A percentile compares a stretch with the other conserved stretches of the same genome.
These are phyloP conservation scores for Bombus fervidus DNA, from an alignment of 1,140 invertebrate genomes.

Conservation along the genomic window DNA sequence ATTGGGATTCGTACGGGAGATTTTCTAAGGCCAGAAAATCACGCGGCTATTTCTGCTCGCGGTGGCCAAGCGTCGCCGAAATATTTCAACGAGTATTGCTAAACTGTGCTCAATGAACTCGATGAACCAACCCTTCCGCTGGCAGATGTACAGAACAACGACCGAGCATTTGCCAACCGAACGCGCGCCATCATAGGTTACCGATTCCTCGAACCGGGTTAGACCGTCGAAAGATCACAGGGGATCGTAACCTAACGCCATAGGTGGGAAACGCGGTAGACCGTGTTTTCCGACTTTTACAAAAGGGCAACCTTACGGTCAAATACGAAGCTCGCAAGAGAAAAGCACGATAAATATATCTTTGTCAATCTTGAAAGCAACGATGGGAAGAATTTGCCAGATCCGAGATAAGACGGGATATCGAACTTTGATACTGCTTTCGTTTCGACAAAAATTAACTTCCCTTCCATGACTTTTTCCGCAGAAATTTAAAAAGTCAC, in stretches of 20 bases:
- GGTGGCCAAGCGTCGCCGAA: slow-evolving; percentile 4
- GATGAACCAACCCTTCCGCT: slow-evolving; percentile 26
- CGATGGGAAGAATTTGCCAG: too few species aligned
- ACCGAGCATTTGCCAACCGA: slow-evolving; percentile 28
- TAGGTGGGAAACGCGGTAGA: too few species aligned
- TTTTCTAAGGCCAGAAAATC: slow-evolving; percentile 31
- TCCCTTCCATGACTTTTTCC: too few species aligned
- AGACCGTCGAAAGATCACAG: slow-evolving; percentile 5
- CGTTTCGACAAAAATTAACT: too few species aligned
- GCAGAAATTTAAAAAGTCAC: too few species aligned
- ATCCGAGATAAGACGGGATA: too few species aligned
- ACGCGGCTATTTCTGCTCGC: slow-evolving; percentile 25
- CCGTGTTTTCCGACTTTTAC: too few species aligned
- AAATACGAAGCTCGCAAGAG: too few species aligned
- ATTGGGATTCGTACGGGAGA: slow-evolving; percentile 4
- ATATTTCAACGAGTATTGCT: slow-evolving; percentile 33
- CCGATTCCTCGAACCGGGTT: not conserved
- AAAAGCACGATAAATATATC: too few species aligned
- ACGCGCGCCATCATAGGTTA: slow-evolving; percentile 1
- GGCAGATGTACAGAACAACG: slow-evolving; percentile 28
- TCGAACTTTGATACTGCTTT: too few species aligned
- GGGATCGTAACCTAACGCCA: not conserved
- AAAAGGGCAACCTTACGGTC: accelerated
- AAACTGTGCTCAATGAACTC: slow-evolving; percentile 56
- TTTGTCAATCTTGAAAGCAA: too few species aligned